A percentile compares a stretch with the other conserved stretches of the same genome.
phyloP scores from a whole-genome alignment of 2,888 invertebrate genomes.

The Oscheius onirici region DNA sequence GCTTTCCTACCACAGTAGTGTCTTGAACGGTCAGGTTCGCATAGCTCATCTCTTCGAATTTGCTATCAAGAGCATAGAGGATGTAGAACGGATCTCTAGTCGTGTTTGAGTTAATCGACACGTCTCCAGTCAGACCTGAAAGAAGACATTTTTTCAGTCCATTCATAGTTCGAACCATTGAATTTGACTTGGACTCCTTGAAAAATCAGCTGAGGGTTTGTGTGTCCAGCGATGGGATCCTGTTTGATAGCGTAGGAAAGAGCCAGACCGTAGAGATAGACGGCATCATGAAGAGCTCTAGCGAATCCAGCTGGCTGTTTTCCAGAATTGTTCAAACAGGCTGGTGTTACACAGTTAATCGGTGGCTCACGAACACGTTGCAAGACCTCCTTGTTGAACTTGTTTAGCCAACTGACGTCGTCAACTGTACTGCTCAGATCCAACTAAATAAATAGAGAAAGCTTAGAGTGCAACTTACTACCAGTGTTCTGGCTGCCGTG shows the following conservation, averaged over 20 bases:
- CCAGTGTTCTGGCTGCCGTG: conserved; percentile 25
- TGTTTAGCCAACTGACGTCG: conserved; percentile 36
- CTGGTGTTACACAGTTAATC: conserved; percentile 35
- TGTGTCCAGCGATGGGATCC: conserved; percentile 9
- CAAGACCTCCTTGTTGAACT: conserved; percentile 32
- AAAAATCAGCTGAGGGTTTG: neutral
- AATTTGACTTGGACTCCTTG: conserved; percentile 5
- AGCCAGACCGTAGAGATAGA: conserved; percentile 61
- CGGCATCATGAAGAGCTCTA: conserved; percentile 54
- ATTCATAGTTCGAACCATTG: conserved; percentile 2
- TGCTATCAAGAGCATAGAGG: conserved; percentile 35
- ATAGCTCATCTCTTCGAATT: neutral
- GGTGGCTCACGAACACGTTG: conserved; percentile 37
- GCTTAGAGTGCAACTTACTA: neutral
- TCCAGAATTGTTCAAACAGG: conserved; percentile 34
- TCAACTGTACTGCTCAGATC: conserved; percentile 37
- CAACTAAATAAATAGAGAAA: conserved; percentile 17
- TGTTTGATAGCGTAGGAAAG: conserved; percentile 38
- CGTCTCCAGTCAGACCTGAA: conserved; percentile 49
- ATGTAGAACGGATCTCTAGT: conserved; percentile 42
- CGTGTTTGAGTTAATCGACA: conserved; percentile 49
- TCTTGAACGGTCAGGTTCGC: conserved; percentile 6
- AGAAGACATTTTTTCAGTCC: neutral
- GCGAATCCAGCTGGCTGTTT: conserved; percentile 39
- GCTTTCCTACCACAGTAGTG: conserved; percentile 1